A percentile compares a stretch with the other conserved stretches of the same genome.
phyloP scores from a whole-genome alignment of 2,888 invertebrate species.

The Caprella mutica region DNA sequence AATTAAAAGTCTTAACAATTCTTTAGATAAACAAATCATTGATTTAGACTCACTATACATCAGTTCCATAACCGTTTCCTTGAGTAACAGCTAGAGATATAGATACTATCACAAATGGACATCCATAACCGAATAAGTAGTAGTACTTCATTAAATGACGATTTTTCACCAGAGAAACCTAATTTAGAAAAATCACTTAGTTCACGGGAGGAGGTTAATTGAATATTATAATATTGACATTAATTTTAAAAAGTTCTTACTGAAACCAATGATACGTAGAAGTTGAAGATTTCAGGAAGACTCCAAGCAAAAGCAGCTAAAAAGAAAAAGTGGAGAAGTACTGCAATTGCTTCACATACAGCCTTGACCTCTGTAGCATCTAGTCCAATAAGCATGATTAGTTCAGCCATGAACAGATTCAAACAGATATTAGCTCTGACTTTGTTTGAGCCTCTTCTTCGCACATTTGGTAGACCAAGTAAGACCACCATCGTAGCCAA shows the following conservation, averaged over 20 bases:
- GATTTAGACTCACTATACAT: too few relatives aligned
- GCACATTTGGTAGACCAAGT: slow-evolving; percentile 35
- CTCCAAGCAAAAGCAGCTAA: slow-evolving; percentile 89
- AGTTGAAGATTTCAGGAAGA: slow-evolving; percentile 89
- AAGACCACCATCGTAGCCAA: slow-evolving; percentile 40
- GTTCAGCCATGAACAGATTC: slow-evolving; percentile 77
- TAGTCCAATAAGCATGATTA: slow-evolving; percentile 80
- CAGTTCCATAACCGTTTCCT: slow-evolving; percentile 34
- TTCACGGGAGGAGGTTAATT: too few relatives aligned
- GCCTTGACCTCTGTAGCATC: slow-evolving; percentile 71
- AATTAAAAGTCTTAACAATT: background rate
- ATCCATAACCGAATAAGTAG: slow-evolving; percentile 43
- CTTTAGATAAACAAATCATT: background rate
- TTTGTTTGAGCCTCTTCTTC: slow-evolving; percentile 52
- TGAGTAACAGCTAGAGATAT: slow-evolving; percentile 16
- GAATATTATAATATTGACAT: background rate
- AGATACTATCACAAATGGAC: slow-evolving; percentile 33
- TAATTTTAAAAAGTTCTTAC: slow-evolving; percentile 43
- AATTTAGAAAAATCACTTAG: background rate
- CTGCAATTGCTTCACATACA: slow-evolving; percentile 75
- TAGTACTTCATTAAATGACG: slow-evolving; percentile 41
- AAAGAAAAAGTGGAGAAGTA: slow-evolving; percentile 63
- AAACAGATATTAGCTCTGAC: slow-evolving; percentile 92
- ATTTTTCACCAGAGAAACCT: slow-evolving; percentile 13
- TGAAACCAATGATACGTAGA: slow-evolving; percentile 86